These are phyloP conservation scores for Montipora efflorescens DNA, from an alignment of 64 coral and sea anemone genomes.

Conservation along the genomic window DNA sequence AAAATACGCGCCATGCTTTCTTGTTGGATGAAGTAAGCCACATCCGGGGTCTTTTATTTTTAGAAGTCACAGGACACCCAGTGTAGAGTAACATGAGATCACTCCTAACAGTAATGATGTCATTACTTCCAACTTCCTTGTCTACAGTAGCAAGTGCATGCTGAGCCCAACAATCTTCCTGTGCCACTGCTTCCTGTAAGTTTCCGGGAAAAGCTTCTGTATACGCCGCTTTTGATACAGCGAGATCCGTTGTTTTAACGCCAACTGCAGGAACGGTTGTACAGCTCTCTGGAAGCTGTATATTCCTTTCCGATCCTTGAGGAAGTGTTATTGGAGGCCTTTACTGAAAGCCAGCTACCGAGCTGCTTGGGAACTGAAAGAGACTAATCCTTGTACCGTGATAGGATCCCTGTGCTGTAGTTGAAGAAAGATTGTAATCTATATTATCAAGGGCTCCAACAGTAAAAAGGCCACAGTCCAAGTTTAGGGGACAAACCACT, in stretches of 20 bases:
- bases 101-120: neutral
- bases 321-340: conserved; percentile 24
- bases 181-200: conserved; percentile 27
- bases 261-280: conserved; percentile 55
- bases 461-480: too few relatives aligned
- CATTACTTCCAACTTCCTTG: neutral
- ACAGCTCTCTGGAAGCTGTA: conserved; percentile 32
- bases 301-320: neutral
- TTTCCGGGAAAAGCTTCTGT: conserved; percentile 47
- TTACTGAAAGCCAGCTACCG: neutral
- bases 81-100: too few relatives aligned
- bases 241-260: conserved; percentile 46
- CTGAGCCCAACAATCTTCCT: neutral
- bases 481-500: too few relatives aligned
- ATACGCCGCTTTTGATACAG: conserved; percentile 24
- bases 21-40: too few relatives aligned
- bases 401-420: conserved; percentile 67
- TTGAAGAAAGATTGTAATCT: conserved; percentile 37
- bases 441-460: too few relatives aligned
- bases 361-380: conserved; percentile 60
- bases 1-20: too few relatives aligned
- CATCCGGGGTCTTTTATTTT: too few relatives aligned
- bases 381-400: conserved; percentile 61
- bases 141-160: neutral
- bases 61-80: too few relatives aligned